Percentiles rank a stretch among this genome's conserved stretches.
Evolutionary conservation across 1,140 invertebrate species (phyloP).

Genomic region (Chymomyza costata): DNA sequence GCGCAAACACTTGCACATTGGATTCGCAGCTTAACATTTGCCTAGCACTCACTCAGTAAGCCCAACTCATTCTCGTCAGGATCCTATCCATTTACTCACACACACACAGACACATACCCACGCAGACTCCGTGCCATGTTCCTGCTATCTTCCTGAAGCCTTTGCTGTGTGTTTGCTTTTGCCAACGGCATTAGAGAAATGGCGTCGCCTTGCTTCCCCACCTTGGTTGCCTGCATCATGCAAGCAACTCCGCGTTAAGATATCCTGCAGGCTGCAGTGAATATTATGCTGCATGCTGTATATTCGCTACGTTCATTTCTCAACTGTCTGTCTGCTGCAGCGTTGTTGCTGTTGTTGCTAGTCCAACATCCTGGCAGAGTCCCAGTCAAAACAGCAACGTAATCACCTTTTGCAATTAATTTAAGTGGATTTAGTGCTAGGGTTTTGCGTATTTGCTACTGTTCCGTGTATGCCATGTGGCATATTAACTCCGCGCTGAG

Average conservation of each 20-base stretch:
- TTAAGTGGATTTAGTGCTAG: slow-evolving; percentile 73
- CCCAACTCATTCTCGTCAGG: too few species aligned
- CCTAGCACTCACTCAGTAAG: slow-evolving; percentile 29
- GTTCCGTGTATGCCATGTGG: slow-evolving; percentile 7
- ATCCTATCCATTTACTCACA: slow-evolving; percentile 15
- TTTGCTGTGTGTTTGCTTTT: slow-evolving; percentile 50
- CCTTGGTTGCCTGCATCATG: slow-evolving; percentile 23
- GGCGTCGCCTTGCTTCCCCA: slow-evolving; percentile 21
- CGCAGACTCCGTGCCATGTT: slow-evolving; percentile 15
- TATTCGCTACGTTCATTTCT: slow-evolving; percentile 53
- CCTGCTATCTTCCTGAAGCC: slow-evolving; percentile 17
- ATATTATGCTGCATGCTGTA: background rate
- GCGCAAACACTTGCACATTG: slow-evolving; percentile 45
- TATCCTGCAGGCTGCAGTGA: slow-evolving; percentile 31
- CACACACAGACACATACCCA: background rate
- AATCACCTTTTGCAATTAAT: slow-evolving; percentile 75
- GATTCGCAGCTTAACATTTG: background rate
- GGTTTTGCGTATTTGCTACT: slow-evolving; percentile 62
- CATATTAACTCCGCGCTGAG: slow-evolving; percentile 43
- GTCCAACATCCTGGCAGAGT: slow-evolving; percentile 11
- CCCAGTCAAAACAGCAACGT: slow-evolving; percentile 70
- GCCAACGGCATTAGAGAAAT: slow-evolving; percentile 64
- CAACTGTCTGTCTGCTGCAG: slow-evolving; percentile 59
- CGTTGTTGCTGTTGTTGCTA: slow-evolving; percentile 37
- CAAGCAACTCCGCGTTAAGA: slow-evolving; percentile 63